Conservation (phyloP, 2,797 vertebrate species). For the Anomalospiza imberbis region DNA sequence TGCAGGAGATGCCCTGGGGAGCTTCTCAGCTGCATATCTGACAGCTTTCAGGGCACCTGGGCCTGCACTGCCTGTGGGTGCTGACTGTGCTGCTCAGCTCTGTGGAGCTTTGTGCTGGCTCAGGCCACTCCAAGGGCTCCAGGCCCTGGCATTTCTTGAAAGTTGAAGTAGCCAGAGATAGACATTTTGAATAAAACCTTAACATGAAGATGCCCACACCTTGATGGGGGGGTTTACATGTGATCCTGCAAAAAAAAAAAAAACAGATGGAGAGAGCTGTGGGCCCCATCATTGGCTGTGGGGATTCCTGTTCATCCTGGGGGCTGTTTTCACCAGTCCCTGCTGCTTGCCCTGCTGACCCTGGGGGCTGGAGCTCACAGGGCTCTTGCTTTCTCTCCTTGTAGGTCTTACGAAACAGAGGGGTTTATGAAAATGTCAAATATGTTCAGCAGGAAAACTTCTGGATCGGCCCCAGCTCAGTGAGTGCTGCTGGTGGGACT, state of each 20-base stretch:
- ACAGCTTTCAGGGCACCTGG: not conserved
- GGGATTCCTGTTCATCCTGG: not conserved
- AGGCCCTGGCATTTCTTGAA: not conserved
- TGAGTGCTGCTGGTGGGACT: conserved; percentile 66
- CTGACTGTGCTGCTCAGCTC: not conserved
- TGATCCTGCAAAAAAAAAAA: not conserved
- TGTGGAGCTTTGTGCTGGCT: not conserved
- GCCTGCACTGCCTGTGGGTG: not conserved
- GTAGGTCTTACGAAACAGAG: conserved; percentile 93
- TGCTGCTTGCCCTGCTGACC: not conserved
- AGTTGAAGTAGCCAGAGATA: not conserved
- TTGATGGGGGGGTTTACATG: not conserved
- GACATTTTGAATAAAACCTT: not conserved
- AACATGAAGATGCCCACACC: not conserved
- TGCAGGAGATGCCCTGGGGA: not conserved
- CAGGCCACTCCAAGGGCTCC: not conserved
- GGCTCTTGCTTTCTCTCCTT: not conserved
- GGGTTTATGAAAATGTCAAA: conserved; percentile 96
- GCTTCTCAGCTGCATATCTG: not conserved
- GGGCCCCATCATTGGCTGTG: not conserved
- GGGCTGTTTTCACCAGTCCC: not conserved
- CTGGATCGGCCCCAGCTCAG: conserved; percentile 97
- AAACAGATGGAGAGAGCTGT: not conserved
- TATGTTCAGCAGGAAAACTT: conserved; percentile 98
- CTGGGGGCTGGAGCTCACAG: not conserved